Base-by-base conservation (phyloP, 2,113 vertebrate genomes). In the Eurystomus gularis region DNA sequence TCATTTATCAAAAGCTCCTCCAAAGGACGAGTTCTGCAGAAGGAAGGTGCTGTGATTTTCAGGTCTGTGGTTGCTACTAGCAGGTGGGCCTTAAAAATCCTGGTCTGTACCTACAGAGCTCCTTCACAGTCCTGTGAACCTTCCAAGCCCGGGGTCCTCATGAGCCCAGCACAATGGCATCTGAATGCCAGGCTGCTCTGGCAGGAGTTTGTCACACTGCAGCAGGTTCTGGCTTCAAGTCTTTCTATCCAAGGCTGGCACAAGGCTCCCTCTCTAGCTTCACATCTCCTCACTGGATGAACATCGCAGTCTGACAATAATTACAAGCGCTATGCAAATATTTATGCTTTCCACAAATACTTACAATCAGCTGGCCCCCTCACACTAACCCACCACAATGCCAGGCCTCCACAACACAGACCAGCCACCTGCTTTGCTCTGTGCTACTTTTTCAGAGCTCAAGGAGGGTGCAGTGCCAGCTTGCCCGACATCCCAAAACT, bases 301-400 rank as follows among this genome's bases (percentile, higher is more conserved):
- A 70, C 55, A 40, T 4, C 31, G 31, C 17, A 21, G 33, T 23
- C 52, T 72, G 64, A 82, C 52, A 91, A 13, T 2, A 69, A 44
- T 57, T 79, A 75, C 51, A 75, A 78, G 55, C 29, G 19, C 13
- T 29, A 61, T 2, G 0, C 17, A 89, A 94, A 66, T 62, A 60
- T 25, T 75, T 57, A 60, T 39, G 57, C 39, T 85, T 84, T 78
- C 35, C n/a, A 71, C 57, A 82, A 75, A 82, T 12, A 23, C 29
- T n/a, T 29, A 13, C 2, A 17, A 48, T 13, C 35, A 66, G 52
- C 40, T 7, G 12, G 28, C 13, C 33, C 54, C 13, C 21, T 54
- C 21, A 31, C 0, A 6, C 33, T 42, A 48, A 71, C 6, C 8
- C 57, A n/a, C 5, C 2, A 11, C 0, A 0, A 18, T 0, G 0